Evolutionary conservation across 2,888 invertebrate genomes (phyloP).

Genomic region (Eupithecia vulgata): DNA sequence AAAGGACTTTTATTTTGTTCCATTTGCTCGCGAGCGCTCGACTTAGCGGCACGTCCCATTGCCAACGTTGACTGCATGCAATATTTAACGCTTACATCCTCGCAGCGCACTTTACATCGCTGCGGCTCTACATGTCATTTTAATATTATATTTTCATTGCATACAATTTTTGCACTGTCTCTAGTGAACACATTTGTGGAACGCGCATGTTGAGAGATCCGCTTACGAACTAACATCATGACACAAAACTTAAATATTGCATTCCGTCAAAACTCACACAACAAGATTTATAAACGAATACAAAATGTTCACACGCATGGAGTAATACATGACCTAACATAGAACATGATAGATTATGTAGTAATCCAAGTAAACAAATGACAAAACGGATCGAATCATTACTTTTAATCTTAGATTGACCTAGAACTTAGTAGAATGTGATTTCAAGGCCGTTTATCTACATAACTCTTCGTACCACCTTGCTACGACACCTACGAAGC

Average conservation of each 20-base stretch:
- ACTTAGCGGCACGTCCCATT: constrained; percentile 79
- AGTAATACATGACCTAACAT: constrained; percentile 31
- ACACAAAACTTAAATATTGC: constrained; percentile 79
- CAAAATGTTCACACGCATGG: constrained; percentile 63
- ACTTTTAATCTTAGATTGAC: constrained; percentile 21
- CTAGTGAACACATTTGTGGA: constrained; percentile 57
- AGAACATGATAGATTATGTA: constrained; percentile 30
- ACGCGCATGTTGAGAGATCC: constrained; percentile 68
- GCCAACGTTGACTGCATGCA: constrained; percentile 84
- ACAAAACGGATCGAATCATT: neutral
- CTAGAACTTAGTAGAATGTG: constrained; percentile 33
- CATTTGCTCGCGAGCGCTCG: constrained; percentile 73
- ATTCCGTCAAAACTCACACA: constrained; percentile 79
- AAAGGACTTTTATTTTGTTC: constrained; percentile 68
- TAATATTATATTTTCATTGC: constrained; percentile 66
- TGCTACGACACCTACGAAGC: constrained; percentile 1
- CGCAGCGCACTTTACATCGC: constrained; percentile 68
- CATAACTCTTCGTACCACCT: constrained; percentile 8
- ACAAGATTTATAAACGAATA: constrained; percentile 38
- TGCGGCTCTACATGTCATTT: constrained; percentile 66
- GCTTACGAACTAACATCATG: constrained; percentile 65
- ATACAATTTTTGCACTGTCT: constrained; percentile 66
- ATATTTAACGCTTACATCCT: constrained; percentile 80
- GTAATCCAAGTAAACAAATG: constrained; percentile 23
- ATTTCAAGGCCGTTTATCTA: constrained; percentile 26